phyloP scores from a whole-genome alignment of 1,140 invertebrate genomes.

The Lepidurus couesii region DNA sequence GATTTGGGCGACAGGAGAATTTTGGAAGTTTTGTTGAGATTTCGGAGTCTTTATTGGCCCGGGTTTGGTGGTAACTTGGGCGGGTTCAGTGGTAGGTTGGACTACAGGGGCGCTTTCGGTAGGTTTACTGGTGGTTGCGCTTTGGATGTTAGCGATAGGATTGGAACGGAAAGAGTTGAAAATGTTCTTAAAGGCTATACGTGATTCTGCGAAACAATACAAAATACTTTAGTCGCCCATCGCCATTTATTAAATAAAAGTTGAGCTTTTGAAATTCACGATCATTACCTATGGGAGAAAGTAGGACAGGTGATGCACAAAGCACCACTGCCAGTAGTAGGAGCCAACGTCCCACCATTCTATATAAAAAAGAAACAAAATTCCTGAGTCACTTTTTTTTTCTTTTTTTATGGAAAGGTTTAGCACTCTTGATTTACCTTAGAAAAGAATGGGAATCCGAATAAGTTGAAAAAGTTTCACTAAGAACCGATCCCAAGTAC shows the following conservation, averaged over 20 bases:
- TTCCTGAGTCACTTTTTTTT: background rate
- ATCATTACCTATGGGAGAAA: background rate
- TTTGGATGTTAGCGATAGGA: background rate
- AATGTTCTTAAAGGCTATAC: background rate
- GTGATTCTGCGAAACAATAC: background rate
- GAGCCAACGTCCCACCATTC: slow-evolving; percentile 7
- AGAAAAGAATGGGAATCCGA: background rate
- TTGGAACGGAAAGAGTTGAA: slow-evolving; percentile 1
- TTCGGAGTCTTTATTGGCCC: background rate
- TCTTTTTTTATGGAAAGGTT: background rate
- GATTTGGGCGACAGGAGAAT: background rate
- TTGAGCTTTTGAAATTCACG: background rate
- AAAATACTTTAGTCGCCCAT: background rate
- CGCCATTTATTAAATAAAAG: background rate
- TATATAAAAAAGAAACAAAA: background rate
- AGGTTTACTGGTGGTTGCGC: background rate
- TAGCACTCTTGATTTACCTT: background rate
- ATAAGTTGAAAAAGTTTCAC: background rate
- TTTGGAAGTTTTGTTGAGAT: background rate
- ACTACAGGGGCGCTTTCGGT: background rate
- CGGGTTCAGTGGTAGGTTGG: background rate
- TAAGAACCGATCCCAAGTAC: slow-evolving; percentile 8
- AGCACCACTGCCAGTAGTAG: slow-evolving; percentile 11
- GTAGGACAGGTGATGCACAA: background rate
- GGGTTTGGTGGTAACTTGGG: background rate